phyloP scores from a whole-genome alignment of 2,888 invertebrate species.

The Aphodius sticticus region DNA sequence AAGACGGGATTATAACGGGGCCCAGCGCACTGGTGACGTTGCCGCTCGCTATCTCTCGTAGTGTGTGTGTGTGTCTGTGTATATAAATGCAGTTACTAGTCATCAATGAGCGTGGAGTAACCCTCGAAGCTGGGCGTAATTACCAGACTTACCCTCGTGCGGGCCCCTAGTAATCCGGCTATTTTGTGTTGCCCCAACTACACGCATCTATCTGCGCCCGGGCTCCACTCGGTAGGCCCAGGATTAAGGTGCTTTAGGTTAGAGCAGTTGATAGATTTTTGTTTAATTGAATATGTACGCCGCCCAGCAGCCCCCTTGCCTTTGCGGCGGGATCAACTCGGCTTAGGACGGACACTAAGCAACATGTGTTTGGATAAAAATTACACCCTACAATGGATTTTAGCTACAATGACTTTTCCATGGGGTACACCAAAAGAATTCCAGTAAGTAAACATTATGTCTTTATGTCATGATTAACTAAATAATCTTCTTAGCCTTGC shows the following conservation, averaged over 20 bases:
- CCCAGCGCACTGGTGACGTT: slow-evolving; percentile 37
- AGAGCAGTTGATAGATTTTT: slow-evolving; percentile 69
- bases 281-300: slow-evolving; percentile 78
- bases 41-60: not conserved
- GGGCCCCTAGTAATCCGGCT: slow-evolving; percentile 56
- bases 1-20: slow-evolving; percentile 56
- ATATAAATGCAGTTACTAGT: slow-evolving; percentile 45
- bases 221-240: slow-evolving; percentile 50
- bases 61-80: slow-evolving; percentile 20
- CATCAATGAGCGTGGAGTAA: slow-evolving; percentile 59
- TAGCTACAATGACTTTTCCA: not conserved
- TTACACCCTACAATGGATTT: slow-evolving; percentile 4
- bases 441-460: too few species aligned
- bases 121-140: slow-evolving; percentile 56
- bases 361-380: slow-evolving; percentile 59
- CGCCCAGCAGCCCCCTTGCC: slow-evolving; percentile 52
- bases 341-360: slow-evolving; percentile 57
- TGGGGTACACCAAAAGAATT: too few species aligned
- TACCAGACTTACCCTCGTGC: slow-evolving; percentile 56
- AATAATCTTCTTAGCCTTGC: too few species aligned
- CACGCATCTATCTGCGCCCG: slow-evolving; percentile 47
- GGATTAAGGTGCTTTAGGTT: slow-evolving; percentile 61
- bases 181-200: slow-evolving; percentile 51
- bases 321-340: slow-evolving; percentile 56
- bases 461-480: too few species aligned